These are phyloP conservation scores for Drosophila teissieri DNA, from an alignment of 1,140 invertebrate genomes.

Conservation along the genomic window DNA sequence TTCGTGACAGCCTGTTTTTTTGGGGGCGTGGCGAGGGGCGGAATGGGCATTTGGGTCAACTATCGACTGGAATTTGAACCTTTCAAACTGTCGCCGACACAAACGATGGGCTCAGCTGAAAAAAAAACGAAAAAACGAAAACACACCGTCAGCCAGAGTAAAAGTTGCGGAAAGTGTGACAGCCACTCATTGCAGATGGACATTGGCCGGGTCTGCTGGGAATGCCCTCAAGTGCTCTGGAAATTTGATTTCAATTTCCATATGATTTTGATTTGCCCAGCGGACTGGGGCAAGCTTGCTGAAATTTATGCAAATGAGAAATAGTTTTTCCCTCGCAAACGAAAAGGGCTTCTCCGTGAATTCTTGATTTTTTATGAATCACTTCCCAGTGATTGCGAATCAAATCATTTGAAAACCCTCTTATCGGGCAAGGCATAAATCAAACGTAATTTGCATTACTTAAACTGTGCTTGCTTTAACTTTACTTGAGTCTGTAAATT, in stretches of 20 bases:
- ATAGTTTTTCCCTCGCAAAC: slow-evolving; percentile 20
- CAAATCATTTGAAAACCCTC: slow-evolving; percentile 10
- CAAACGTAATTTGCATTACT: too few relatives aligned
- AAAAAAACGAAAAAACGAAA: background rate
- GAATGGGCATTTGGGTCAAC: slow-evolving; percentile 67
- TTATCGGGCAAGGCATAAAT: background rate
- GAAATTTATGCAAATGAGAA: slow-evolving; percentile 42
- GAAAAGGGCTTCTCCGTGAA: slow-evolving; percentile 5
- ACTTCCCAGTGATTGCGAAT: slow-evolving; percentile 19
- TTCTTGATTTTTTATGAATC: slow-evolving; percentile 13
- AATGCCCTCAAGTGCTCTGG: slow-evolving; percentile 64
- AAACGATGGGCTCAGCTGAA: slow-evolving; percentile 4
- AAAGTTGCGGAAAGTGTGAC: slow-evolving; percentile 55
- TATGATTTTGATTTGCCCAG: slow-evolving; percentile 56
- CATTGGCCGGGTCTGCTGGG: slow-evolving; percentile 32
- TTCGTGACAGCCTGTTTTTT: slow-evolving; percentile 52
- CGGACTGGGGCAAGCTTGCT: slow-evolving; percentile 5
- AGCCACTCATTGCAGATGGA: slow-evolving; percentile 57
- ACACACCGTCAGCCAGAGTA: slow-evolving; percentile 1
- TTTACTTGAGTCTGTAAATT: background rate
- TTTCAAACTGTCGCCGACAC: slow-evolving; percentile 68
- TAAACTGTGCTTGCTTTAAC: background rate
- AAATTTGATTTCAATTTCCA: slow-evolving; percentile 81
- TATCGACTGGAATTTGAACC: slow-evolving; percentile 73
- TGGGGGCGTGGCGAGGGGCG: background rate